Percentiles rank a stretch among this genome's conserved stretches.
Conservation (phyloP, 37 sponge, comb jelly and placozoan genomes). For the Dysidea cf. avara region DNA sequence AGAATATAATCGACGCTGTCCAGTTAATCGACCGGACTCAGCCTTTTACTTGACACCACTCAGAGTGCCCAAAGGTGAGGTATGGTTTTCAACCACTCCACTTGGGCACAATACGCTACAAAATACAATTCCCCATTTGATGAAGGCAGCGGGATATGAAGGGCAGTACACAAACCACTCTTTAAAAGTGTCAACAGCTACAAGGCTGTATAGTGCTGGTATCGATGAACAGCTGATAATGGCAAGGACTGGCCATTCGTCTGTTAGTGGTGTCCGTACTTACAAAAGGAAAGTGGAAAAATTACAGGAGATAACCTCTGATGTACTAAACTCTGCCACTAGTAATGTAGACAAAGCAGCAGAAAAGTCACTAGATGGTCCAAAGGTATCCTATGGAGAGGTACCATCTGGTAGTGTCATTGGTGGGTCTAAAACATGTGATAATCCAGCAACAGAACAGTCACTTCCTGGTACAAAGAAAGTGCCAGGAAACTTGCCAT, state of each 20-base stretch:
- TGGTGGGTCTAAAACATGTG: too few relatives aligned
- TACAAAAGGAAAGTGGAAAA: conserved; percentile 37
- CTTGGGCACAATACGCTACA: conserved; percentile 36
- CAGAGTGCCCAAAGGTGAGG: conserved; percentile 19
- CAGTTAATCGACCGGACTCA: too few relatives aligned
- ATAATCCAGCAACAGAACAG: too few relatives aligned
- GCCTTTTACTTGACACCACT: conserved; percentile 34
- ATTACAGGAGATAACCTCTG: conserved; percentile 28
- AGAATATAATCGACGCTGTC: conserved; percentile 7
- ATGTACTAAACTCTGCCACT: conserved; percentile 40
- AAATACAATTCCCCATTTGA: conserved; percentile 9
- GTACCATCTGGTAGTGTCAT: too few relatives aligned
- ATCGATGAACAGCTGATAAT: conserved; percentile 52
- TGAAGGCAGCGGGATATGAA: conserved; percentile 13
- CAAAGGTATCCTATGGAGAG: too few relatives aligned
- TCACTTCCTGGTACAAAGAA: too few relatives aligned
- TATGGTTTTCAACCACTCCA: conserved; percentile 27
- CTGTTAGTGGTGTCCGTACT: conserved; percentile 27
- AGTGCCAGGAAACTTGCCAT: too few relatives aligned
- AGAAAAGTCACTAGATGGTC: too few relatives aligned
- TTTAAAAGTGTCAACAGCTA: conserved; percentile 27
- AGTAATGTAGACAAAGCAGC: too few relatives aligned
- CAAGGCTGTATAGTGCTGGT: conserved; percentile 26
- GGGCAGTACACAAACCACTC: conserved; percentile 45
- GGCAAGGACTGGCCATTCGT: conserved; percentile 32